These are phyloP conservation scores for Drosophila sp. DNA, from an alignment of 1,140 invertebrate species.

Conservation along the genomic window DNA sequence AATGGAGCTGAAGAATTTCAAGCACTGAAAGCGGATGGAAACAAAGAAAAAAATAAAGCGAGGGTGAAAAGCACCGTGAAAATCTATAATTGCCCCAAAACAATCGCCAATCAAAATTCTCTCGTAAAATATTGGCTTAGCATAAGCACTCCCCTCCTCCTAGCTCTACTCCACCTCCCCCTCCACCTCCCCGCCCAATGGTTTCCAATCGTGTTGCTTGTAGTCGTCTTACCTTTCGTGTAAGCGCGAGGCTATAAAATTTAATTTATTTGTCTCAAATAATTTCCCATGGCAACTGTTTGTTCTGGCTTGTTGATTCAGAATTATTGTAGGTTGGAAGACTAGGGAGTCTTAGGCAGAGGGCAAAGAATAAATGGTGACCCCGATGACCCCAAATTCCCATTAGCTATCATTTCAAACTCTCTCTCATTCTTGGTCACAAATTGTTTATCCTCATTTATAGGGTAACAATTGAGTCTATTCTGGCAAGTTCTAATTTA, in stretches of 20 bases:
- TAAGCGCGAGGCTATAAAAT: constrained; percentile 69
- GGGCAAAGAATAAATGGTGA: background rate
- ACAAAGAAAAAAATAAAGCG: background rate
- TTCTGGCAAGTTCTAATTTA: no score
- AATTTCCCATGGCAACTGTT: constrained; percentile 81
- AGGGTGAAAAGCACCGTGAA: constrained; percentile 40
- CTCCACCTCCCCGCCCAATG: background rate
- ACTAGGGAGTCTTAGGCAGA: background rate
- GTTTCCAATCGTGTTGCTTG: constrained; percentile 14
- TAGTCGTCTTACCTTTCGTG: constrained; percentile 49
- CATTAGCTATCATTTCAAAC: no score
- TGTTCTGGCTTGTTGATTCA: constrained; percentile 41
- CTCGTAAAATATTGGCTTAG: constrained; percentile 51
- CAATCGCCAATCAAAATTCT: constrained; percentile 70
- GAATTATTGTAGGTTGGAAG: constrained; percentile 7
- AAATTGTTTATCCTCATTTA: background rate
- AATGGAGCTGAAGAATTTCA: constrained; percentile 68
- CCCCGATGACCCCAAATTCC: background rate
- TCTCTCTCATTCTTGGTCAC: no score
- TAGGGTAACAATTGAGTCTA: background rate
- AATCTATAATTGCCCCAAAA: constrained; percentile 73
- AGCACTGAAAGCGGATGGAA: constrained; percentile 28
- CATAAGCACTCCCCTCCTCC: constrained; percentile 8
- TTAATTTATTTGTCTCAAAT: constrained; percentile 81
- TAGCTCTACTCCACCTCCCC: background rate